Conservation (phyloP, 2,113 vertebrate genomes). For the Plectropomus leopardus region DNA sequence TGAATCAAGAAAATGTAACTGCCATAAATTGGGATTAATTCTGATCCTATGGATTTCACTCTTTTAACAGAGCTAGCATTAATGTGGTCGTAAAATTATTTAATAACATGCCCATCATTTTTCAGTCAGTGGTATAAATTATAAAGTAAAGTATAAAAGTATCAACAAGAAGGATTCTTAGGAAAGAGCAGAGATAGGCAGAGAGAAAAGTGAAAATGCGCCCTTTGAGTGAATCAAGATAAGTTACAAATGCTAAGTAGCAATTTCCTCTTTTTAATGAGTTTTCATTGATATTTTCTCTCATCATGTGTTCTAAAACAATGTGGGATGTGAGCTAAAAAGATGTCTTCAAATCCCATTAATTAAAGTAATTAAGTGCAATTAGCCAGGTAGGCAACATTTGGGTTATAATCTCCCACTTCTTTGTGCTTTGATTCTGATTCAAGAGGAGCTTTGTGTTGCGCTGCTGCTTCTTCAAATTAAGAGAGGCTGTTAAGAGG, state of each 20-base stretch:
- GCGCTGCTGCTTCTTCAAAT: background rate
- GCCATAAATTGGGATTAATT: constrained; percentile 15
- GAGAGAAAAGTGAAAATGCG: constrained; percentile 31
- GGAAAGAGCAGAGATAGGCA: background rate
- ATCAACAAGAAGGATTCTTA: constrained; percentile 23
- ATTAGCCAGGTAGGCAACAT: constrained; percentile 13
- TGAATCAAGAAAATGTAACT: constrained; percentile 47
- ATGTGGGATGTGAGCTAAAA: background rate
- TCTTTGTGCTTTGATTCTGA: constrained; percentile 1
- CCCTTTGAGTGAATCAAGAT: constrained; percentile 43
- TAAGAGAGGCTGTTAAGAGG: background rate
- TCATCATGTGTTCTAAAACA: constrained; percentile 19
- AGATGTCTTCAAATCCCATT: constrained; percentile 17
- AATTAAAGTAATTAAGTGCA: constrained; percentile 9
- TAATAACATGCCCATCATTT: constrained; percentile 28
- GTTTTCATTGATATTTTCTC: constrained; percentile 35
- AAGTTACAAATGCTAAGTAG: constrained; percentile 25
- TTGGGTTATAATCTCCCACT: background rate
- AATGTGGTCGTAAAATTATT: too few species aligned
- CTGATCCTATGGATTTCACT: constrained; percentile 3
- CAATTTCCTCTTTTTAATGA: constrained; percentile 50
- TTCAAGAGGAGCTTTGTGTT: background rate
- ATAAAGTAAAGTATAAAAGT: constrained; percentile 29
- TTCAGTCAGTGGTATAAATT: constrained; percentile 33
- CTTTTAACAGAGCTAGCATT: too few species aligned